Evolutionary conservation across 2,113 vertebrate genomes (phyloP), one percentile per base, ranked within the genome.

Genomic region (Gila orcuttii): DNA sequence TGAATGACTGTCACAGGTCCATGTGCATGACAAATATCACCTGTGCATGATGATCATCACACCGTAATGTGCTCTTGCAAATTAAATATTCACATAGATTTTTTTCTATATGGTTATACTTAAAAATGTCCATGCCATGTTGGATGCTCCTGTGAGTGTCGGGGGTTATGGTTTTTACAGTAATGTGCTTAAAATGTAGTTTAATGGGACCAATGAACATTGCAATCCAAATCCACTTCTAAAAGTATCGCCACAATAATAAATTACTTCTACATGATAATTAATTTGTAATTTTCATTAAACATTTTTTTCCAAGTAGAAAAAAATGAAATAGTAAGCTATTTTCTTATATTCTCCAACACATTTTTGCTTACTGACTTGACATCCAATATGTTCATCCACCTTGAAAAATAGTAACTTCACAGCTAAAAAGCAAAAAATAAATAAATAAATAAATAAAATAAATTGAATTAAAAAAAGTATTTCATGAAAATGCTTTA

Each of bases 11-110:
- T 68, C 45, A 23, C 11, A n/a, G 52, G 77, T 79, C 23, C 31
- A 57, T 57, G 55, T 57, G 55, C 81, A 79, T 91, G 76, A 59
- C 55, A 23, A 66, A 82, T 82, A 50, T 68, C 45, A 82, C 62
- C 79, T 82, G 25, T 23, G 15, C 79, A 68, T 23, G 15, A 6
- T 3, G 10, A 82, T 68, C 19, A 68, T 64, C 42, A 68, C 39
- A 45, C 60, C 17, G 21, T 68, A 19, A 50, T 82, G 42, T 50
- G 62, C 62, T 68, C 42, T 42, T 3, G 23, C 55, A 79, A 47
- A 81, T 50, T 31, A 66, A 45, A 52, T 68, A 68, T 52, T 68
- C n/a, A 52, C 10, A 21, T 5, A 0, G 6, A 42, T 33, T 73
- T 36, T 60, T 71, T 19, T 71, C 19, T 74, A 1, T 4, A 42